A percentile compares a stretch with the other conserved stretches of the same genome.
Evolutionary conservation across 2,113 vertebrate genomes (phyloP).

Genomic region (Paratilapia polleni): DNA sequence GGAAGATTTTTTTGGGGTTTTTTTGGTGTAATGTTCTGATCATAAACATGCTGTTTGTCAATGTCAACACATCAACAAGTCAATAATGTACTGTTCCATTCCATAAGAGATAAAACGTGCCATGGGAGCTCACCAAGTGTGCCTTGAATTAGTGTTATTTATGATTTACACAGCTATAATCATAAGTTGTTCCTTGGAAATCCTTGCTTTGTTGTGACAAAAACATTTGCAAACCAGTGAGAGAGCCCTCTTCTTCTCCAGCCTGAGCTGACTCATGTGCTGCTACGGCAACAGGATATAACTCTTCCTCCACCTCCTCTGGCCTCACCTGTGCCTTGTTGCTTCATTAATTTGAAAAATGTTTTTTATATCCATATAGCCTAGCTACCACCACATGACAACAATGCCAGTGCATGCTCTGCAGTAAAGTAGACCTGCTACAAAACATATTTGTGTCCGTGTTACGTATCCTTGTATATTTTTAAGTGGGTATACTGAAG

Average conservation of each 20-base stretch:
- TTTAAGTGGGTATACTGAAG: too few relatives aligned
- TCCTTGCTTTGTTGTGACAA: not conserved
- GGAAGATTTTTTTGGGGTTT: too few relatives aligned
- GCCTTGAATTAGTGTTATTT: not conserved
- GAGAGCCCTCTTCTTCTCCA: not conserved
- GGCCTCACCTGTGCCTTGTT: not conserved
- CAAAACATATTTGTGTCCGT: too few relatives aligned
- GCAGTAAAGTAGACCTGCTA: too few relatives aligned
- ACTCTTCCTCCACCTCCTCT: not conserved
- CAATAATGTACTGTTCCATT: not conserved
- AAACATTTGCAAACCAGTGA: not conserved
- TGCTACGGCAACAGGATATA: accelerated
- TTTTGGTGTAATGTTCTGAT: not conserved
- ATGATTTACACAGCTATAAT: not conserved
- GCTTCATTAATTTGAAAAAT: too few relatives aligned
- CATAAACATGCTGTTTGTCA: not conserved
- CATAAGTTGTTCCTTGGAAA: not conserved
- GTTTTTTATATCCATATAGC: not conserved
- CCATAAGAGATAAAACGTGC: not conserved
- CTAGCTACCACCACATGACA: not conserved
- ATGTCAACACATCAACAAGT: not conserved
- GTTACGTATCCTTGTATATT: too few relatives aligned
- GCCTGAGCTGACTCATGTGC: not conserved
- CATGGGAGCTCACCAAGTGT: not conserved
- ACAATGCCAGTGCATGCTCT: too few relatives aligned